These are phyloP conservation scores for Petrophora chlorosata DNA, from an alignment of 2,888 invertebrate species.

Conservation along the genomic window DNA sequence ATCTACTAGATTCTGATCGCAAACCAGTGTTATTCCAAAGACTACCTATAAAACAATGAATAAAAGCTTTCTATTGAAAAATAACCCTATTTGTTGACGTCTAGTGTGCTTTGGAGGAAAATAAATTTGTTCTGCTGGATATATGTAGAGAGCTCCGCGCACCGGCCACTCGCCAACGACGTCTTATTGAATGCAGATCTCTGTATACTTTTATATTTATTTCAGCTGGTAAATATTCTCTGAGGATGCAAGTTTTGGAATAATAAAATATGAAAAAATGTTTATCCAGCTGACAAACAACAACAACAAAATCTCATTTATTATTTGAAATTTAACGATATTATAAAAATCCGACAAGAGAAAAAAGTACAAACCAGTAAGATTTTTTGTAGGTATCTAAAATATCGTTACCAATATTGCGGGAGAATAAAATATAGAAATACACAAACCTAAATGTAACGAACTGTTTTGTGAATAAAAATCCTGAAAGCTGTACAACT, in stretches of 20 bases:
- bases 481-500: conserved; percentile 29
- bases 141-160: conserved; percentile 67
- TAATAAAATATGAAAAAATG: no score
- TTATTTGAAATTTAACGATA: no score
- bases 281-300: no score
- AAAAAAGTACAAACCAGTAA: no score
- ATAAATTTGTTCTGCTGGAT: conserved; percentile 75
- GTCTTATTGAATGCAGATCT: conserved; percentile 63
- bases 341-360: no score
- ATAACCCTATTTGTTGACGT: conserved; percentile 81
- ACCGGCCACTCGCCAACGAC: conserved; percentile 62
- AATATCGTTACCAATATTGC: no score
- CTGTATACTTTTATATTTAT: conserved; percentile 42
- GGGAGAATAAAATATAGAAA: conserved; percentile 23
- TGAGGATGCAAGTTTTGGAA: no score
- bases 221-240: conserved; percentile 37
- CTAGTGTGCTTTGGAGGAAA: conserved; percentile 73
- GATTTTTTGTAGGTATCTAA: no score
- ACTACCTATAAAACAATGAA: conserved; percentile 56
- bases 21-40: not conserved
- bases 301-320: no score
- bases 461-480: conserved; percentile 31
- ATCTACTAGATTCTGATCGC: not conserved
- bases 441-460: conserved; percentile 21
- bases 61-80: conserved; percentile 71